Evolutionary conservation across 2,797 vertebrate species (phyloP).

Genomic region (Thripadectes ignobilis): DNA sequence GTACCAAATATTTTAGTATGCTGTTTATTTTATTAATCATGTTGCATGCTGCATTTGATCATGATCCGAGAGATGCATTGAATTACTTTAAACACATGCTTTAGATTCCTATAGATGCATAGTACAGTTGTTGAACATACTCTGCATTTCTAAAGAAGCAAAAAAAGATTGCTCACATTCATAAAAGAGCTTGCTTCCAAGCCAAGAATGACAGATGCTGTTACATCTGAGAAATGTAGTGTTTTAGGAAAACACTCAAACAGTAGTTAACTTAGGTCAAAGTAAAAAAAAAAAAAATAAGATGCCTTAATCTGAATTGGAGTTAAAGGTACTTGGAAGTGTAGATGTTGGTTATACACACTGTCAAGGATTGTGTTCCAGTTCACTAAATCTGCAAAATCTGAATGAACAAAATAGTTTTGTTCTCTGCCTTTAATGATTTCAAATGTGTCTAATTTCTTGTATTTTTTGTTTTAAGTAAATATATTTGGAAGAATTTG

Average conservation of each 20-base stretch:
- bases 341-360: background rate
- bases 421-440: background rate
- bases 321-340: background rate
- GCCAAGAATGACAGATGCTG: constrained; percentile 93
- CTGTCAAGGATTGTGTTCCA: background rate
- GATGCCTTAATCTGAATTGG: background rate
- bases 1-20: constrained; percentile 14
- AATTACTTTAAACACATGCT: constrained; percentile 86
- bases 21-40: constrained; percentile 70
- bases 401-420: background rate
- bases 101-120: constrained; percentile 86
- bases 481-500: background rate
- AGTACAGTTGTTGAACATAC: constrained; percentile 92
- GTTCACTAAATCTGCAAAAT: background rate
- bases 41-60: constrained; percentile 81
- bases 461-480: background rate
- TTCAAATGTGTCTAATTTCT: background rate
- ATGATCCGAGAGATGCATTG: constrained; percentile 80
- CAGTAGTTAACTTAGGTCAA: constrained; percentile 65
- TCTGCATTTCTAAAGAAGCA: constrained; percentile 83
- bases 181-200: constrained; percentile 78
- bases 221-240: constrained; percentile 82
- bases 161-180: constrained; percentile 86
- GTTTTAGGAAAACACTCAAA: constrained; percentile 78
- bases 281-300: constrained; percentile 19